Conservation (phyloP, 1,140 invertebrate species). For the Bombus sylvicola region DNA sequence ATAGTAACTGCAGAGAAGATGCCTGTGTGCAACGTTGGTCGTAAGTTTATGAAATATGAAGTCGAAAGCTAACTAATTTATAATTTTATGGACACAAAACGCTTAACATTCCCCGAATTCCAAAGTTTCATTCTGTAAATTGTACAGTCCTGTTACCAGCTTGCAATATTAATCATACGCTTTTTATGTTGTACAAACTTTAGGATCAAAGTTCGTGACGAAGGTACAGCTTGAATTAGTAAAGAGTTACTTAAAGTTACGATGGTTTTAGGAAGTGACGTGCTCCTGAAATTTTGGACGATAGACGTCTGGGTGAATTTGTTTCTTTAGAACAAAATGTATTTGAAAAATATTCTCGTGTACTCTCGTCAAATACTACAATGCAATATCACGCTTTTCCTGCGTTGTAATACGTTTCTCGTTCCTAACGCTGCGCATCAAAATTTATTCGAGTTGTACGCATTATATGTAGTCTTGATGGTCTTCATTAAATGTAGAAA, state of each 20-base stretch:
- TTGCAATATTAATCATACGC: conserved; percentile 19
- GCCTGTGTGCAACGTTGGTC: too few relatives aligned
- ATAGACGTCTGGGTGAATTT: background rate
- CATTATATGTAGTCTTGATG: background rate
- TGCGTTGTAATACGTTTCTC: background rate
- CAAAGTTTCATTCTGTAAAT: background rate
- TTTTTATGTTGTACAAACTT: conserved; percentile 16
- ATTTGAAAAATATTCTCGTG: background rate
- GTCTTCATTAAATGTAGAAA: background rate
- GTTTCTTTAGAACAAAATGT: background rate
- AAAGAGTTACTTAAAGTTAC: background rate
- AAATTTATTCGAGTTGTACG: background rate
- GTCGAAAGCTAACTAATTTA: background rate
- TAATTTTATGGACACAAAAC: background rate
- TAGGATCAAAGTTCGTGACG: background rate
- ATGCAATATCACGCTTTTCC: background rate
- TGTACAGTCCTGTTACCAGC: background rate
- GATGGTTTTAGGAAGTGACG: background rate
- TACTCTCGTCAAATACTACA: background rate
- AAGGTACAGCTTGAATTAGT: conserved; percentile 10
- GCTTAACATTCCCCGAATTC: background rate
- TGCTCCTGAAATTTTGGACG: background rate
- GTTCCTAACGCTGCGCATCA: background rate
- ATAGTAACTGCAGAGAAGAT: too few relatives aligned
- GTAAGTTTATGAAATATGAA: background rate